A percentile compares a stretch with the other conserved stretches of the same genome.
phyloP scores from a whole-genome alignment of 1,140 invertebrate species.

The Nomia melanderi region DNA sequence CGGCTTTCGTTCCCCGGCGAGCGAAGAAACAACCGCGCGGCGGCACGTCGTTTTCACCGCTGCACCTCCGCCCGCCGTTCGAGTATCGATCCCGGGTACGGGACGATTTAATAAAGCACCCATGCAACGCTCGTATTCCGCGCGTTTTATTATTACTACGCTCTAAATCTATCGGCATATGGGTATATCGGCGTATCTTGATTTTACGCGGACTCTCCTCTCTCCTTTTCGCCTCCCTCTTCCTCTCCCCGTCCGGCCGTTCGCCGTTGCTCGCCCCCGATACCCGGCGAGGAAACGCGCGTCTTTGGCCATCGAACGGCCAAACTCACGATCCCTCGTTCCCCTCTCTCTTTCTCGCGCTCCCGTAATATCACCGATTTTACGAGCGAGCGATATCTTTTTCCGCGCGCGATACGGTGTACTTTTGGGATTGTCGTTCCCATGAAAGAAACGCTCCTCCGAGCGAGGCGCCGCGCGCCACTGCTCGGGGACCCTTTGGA shows the following conservation, averaged over 20 bases:
- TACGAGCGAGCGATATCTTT: conserved; percentile 51
- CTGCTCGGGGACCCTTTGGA: conserved; percentile 1
- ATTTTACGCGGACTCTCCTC: conserved; percentile 23
- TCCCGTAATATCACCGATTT: conserved; percentile 44
- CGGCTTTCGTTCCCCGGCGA: background rate
- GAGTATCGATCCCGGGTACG: conserved; percentile 19
- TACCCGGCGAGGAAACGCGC: background rate
- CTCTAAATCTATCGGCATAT: conserved; percentile 37
- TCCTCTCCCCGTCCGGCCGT: background rate
- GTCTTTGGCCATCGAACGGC: background rate
- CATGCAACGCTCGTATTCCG: conserved; percentile 21
- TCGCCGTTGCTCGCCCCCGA: background rate
- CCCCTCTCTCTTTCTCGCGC: background rate
- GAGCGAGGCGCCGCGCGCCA: background rate
- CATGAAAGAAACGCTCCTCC: conserved; percentile 31
- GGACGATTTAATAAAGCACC: conserved; percentile 47
- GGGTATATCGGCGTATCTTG: conserved; percentile 21
- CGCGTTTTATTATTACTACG: conserved; percentile 46
- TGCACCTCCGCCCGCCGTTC: background rate
- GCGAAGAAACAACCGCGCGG: background rate
- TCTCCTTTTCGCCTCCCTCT: background rate
- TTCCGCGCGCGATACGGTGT: conserved; percentile 32
- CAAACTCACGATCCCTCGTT: too few species aligned
- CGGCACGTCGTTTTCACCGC: background rate
- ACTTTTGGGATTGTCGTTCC: conserved; percentile 42